A percentile compares a stretch with the other conserved stretches of the same genome.
These are phyloP conservation scores for Eciton burchellii DNA, from an alignment of 1,140 invertebrate genomes.

Conservation along the genomic window DNA sequence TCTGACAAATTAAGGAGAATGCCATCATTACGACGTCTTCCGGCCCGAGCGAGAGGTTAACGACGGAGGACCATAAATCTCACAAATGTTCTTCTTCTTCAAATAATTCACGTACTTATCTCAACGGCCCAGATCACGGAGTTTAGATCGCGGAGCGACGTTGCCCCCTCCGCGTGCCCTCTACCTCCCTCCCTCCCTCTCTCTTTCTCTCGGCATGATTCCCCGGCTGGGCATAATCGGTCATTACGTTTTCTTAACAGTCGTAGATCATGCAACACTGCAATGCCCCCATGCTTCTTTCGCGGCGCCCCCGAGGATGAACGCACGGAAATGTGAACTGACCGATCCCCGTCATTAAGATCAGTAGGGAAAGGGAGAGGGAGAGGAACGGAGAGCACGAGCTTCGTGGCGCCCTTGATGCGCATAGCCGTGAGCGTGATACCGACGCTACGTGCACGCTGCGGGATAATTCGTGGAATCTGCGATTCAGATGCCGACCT, in stretches of 20 bases:
- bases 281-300: slow-evolving; percentile 22
- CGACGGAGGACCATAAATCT: background rate
- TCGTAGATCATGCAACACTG: slow-evolving; percentile 40
- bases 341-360: slow-evolving; percentile 38
- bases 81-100: background rate
- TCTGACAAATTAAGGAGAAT: background rate
- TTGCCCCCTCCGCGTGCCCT: too few species aligned
- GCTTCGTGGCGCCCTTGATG: slow-evolving; percentile 20
- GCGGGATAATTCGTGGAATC: slow-evolving; percentile 14
- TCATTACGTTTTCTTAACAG: slow-evolving; percentile 25
- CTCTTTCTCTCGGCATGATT: background rate
- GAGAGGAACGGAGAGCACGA: background rate
- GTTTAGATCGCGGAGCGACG: slow-evolving; percentile 4
- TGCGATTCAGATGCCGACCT: slow-evolving; percentile 51
- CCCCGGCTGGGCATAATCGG: slow-evolving; percentile 36
- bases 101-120: slow-evolving; percentile 10
- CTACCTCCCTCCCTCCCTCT: background rate
- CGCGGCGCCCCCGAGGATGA: background rate
- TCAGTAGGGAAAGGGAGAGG: too few species aligned
- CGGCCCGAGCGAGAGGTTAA: slow-evolving; percentile 16
- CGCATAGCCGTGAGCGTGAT: slow-evolving; percentile 46
- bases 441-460: slow-evolving; percentile 17
- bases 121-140: slow-evolving; percentile 2
- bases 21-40: slow-evolving; percentile 14
- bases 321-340: slow-evolving; percentile 44